Evolutionary conservation across 1,140 invertebrate species (phyloP).

Genomic region (Macrobrachium nipponense): DNA sequence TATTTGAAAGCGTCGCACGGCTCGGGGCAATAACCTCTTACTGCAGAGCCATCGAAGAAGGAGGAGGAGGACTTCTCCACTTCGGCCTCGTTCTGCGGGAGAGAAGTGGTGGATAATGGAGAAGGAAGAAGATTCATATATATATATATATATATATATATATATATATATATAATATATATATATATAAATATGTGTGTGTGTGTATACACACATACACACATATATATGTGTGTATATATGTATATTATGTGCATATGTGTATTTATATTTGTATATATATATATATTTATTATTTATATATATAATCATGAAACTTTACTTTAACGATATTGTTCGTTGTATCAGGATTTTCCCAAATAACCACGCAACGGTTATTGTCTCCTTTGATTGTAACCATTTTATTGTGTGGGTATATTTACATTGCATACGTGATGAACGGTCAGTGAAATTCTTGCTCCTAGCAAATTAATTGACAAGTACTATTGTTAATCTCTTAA

Average conservation of each 20-base stretch:
- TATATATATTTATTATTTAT: background rate
- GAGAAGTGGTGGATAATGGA: background rate
- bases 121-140: background rate
- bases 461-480: no score
- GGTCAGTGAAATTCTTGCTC: no score
- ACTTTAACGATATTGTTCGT: background rate
- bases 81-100: background rate
- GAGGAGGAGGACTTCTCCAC: background rate
- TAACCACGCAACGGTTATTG: no score
- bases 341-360: no score
- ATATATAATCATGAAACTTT: background rate
- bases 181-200: constrained; percentile 36
- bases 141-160: constrained; percentile 16
- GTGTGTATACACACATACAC: constrained; percentile 20
- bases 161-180: constrained; percentile 27
- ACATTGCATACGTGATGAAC: no score
- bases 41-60: background rate
- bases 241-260: background rate
- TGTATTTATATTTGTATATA: background rate
- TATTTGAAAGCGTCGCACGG: no score
- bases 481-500: no score
- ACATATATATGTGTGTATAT: constrained; percentile 21
- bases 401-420: no score
- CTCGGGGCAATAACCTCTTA: background rate
- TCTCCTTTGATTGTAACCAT: no score